phyloP scores from a whole-genome alignment of 1,140 invertebrate species.

The Drosophila willistoni region DNA sequence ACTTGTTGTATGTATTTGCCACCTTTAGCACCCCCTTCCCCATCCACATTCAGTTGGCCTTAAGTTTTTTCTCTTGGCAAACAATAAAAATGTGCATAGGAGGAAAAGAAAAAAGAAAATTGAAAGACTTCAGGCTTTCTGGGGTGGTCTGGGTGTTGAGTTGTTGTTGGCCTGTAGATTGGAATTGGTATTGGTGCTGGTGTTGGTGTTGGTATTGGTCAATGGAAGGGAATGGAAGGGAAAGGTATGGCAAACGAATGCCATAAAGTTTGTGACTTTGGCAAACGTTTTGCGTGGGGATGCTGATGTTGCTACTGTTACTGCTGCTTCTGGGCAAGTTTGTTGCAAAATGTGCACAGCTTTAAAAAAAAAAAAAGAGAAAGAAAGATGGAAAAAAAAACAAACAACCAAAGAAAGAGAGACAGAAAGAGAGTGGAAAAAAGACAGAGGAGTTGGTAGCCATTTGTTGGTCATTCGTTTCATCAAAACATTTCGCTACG shows the following conservation, averaged over 20 bases:
- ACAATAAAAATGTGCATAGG: conserved; percentile 61
- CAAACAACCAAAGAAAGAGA: conserved; percentile 17
- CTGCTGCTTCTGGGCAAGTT: conserved; percentile 45
- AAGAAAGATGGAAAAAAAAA: conserved; percentile 24
- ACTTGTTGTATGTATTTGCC: conserved; percentile 38
- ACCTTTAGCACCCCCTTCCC: not conserved
- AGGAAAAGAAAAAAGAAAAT: conserved; percentile 50
- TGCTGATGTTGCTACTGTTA: conserved; percentile 10
- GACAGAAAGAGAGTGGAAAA: conserved; percentile 27
- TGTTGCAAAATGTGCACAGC: conserved; percentile 67
- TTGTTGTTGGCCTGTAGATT: not conserved
- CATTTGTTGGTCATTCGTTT: conserved; percentile 45
- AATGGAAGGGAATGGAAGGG: not conserved
- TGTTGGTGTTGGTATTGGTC: conserved; percentile 1
- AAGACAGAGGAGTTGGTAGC: conserved; percentile 23
- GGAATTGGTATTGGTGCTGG: conserved; percentile 2
- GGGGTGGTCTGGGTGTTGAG: not conserved
- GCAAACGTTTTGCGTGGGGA: conserved; percentile 40
- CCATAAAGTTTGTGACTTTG: conserved; percentile 65
- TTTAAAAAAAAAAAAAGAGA: conserved; percentile 16
- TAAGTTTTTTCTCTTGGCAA: conserved; percentile 51
- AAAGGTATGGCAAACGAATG: conserved; percentile 25
- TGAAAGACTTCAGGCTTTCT: conserved; percentile 49
- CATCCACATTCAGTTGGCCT: conserved; percentile 27
- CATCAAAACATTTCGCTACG: conserved; percentile 72